These are phyloP conservation scores for Erebia ligea DNA, from an alignment of 2,888 invertebrate species.

Conservation along the genomic window DNA sequence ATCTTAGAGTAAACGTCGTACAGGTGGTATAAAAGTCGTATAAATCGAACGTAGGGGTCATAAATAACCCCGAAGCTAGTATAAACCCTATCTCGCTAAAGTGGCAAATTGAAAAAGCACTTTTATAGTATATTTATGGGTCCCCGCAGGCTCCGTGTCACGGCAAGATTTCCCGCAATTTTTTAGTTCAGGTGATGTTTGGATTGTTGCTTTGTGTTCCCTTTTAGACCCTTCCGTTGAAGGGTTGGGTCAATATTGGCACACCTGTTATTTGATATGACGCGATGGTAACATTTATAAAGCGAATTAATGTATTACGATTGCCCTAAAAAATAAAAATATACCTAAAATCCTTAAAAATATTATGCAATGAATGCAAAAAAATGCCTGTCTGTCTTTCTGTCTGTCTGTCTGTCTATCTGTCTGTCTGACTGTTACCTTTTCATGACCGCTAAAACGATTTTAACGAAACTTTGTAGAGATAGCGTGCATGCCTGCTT, in stretches of 20 bases:
- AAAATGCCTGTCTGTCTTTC: too few species aligned
- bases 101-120: slow-evolving; percentile 69
- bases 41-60: slow-evolving; percentile 35
- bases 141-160: slow-evolving; percentile 50
- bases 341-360: too few species aligned
- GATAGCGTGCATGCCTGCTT: too few species aligned
- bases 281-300: slow-evolving; percentile 1
- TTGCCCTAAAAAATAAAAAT: too few species aligned
- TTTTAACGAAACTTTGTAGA: too few species aligned
- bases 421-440: too few species aligned
- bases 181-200: slow-evolving; percentile 31
- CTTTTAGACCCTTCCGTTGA: slow-evolving; percentile 23
- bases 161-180: slow-evolving; percentile 48
- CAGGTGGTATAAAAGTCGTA: slow-evolving; percentile 18
- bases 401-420: too few species aligned
- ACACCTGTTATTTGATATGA: slow-evolving; percentile 12
- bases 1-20: slow-evolving; percentile 8
- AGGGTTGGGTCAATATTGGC: slow-evolving; percentile 10
- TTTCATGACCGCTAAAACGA: too few species aligned
- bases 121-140: slow-evolving; percentile 69
- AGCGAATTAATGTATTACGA: not conserved
- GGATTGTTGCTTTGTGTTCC: slow-evolving; percentile 28
- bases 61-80: slow-evolving; percentile 48
- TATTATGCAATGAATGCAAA: too few species aligned
- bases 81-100: slow-evolving; percentile 44